These are phyloP conservation scores for Scaptomyza graminum DNA, from an alignment of 1,140 invertebrate genomes.

Conservation along the genomic window DNA sequence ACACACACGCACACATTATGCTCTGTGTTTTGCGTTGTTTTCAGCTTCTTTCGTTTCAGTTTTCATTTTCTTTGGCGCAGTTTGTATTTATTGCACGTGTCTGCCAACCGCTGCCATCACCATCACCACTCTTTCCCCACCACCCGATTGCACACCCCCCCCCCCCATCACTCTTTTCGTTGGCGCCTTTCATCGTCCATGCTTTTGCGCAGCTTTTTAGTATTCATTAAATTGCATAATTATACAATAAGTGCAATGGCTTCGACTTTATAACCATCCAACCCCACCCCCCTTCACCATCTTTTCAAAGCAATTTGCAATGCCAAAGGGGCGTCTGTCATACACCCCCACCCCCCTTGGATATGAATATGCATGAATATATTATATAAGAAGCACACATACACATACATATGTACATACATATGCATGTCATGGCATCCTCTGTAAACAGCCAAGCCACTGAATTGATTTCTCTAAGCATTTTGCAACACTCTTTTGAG, in stretches of 20 bases:
- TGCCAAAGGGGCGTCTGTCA: slow-evolving; percentile 1
- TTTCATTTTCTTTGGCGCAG: slow-evolving; percentile 58
- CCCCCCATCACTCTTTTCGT: too few relatives aligned
- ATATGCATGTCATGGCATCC: neutral
- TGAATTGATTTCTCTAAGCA: slow-evolving; percentile 6
- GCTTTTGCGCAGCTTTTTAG: slow-evolving; percentile 63
- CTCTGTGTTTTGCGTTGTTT: slow-evolving; percentile 5
- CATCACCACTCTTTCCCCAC: neutral
- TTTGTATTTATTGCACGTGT: slow-evolving; percentile 71
- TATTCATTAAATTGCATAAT: slow-evolving; percentile 82
- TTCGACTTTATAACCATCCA: slow-evolving; percentile 37
- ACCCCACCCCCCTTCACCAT: neutral
- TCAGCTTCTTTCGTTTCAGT: slow-evolving; percentile 40
- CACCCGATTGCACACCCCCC: neutral
- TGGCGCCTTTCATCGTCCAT: slow-evolving; percentile 10
- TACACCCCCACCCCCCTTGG: neutral
- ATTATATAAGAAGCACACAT: neutral
- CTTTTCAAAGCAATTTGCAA: neutral
- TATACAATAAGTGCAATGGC: slow-evolving; percentile 79
- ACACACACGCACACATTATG: slow-evolving; percentile 27
- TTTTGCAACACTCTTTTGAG: slow-evolving; percentile 1
- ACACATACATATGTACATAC: neutral
- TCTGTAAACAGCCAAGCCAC: neutral
- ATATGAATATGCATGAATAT: slow-evolving; percentile 29
- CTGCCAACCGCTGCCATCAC: slow-evolving; percentile 15